Percentiles rank a stretch among this genome's conserved stretches.
phyloP scores from a whole-genome alignment of 1,140 invertebrate genomes.

The Camponotus floridanus region DNA sequence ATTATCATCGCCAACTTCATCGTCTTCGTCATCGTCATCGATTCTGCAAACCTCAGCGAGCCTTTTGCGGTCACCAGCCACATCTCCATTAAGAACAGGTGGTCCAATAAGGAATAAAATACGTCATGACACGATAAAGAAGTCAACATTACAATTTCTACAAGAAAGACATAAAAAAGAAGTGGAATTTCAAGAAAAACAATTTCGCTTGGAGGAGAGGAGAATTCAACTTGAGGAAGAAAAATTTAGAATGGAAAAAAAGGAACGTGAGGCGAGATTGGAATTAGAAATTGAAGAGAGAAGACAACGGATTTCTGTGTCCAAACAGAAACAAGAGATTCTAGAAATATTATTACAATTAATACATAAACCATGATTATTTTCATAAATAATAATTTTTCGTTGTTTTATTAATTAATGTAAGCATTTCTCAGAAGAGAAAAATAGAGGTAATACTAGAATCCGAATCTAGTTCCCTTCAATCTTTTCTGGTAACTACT shows the following conservation, averaged over 20 bases:
- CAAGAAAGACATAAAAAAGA: conserved; percentile 49
- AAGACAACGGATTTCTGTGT: conserved; percentile 37
- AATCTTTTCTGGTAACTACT: too few species aligned
- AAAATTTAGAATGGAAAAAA: conserved; percentile 48
- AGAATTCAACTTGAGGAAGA: conserved; percentile 52
- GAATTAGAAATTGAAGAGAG: conserved; percentile 57
- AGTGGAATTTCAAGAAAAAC: conserved; percentile 44
- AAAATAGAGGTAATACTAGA: too few species aligned
- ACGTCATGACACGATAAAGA: conserved; percentile 24
- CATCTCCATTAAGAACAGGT: conserved; percentile 32
- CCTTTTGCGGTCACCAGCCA: conserved; percentile 4
- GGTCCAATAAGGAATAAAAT: conserved; percentile 51
- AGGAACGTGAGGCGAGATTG: conserved; percentile 37
- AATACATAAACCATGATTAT: conserved; percentile 62
- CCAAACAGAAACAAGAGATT: conserved; percentile 55
- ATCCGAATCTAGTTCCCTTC: too few species aligned
- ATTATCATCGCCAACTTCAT: conserved; percentile 43
- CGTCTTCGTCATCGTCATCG: conserved; percentile 43
- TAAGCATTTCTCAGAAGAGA: too few species aligned
- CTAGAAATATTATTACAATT: conserved; percentile 54
- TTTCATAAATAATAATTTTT: conserved; percentile 49
- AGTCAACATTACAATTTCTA: conserved; percentile 38
- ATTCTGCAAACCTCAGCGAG: conserved; percentile 21
- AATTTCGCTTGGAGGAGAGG: conserved; percentile 40
- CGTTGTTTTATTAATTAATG: not conserved